Conservation (phyloP, 2,113 vertebrate genomes). For the Pimephales promelas region DNA sequence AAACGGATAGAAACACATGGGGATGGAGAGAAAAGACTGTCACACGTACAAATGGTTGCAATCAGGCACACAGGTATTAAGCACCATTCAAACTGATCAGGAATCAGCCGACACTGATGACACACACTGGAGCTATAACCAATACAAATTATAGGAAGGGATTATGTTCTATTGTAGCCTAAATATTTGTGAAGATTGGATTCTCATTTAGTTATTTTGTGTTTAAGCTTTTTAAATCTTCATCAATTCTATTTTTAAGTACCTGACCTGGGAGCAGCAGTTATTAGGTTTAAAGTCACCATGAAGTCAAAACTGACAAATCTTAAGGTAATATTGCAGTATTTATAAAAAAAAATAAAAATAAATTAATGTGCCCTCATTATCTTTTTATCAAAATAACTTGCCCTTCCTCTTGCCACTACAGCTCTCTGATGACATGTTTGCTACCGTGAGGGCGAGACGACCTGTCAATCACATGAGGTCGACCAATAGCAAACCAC, state of each 20-base stretch:
- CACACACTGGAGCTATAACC: not conserved
- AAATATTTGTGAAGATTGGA: conserved; percentile 8
- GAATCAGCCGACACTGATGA: conserved; percentile 30
- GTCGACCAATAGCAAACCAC: too few relatives aligned
- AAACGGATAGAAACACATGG: not conserved
- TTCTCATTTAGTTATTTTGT: not conserved
- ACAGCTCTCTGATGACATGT: too few relatives aligned
- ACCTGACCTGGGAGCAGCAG: not conserved
- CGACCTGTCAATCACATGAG: too few relatives aligned
- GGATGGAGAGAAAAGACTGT: not conserved
- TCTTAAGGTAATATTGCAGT: too few relatives aligned
- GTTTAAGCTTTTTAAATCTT: not conserved
- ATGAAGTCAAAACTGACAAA: too few relatives aligned
- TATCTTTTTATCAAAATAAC: too few relatives aligned
- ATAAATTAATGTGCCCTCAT: too few relatives aligned
- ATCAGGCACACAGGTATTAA: conserved; percentile 35
- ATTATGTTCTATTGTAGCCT: not conserved
- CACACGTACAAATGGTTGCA: not conserved
- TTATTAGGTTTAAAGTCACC: not conserved
- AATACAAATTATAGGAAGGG: not conserved
- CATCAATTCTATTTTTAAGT: not conserved
- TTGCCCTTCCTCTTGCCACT: too few relatives aligned
- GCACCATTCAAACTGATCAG: conserved; percentile 34
- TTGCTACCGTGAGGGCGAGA: too few relatives aligned
- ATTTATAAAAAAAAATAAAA: too few relatives aligned